Base-by-base conservation (phyloP, 64 coral and sea anemone species). In the Dendrophyllia cribrosa region DNA sequence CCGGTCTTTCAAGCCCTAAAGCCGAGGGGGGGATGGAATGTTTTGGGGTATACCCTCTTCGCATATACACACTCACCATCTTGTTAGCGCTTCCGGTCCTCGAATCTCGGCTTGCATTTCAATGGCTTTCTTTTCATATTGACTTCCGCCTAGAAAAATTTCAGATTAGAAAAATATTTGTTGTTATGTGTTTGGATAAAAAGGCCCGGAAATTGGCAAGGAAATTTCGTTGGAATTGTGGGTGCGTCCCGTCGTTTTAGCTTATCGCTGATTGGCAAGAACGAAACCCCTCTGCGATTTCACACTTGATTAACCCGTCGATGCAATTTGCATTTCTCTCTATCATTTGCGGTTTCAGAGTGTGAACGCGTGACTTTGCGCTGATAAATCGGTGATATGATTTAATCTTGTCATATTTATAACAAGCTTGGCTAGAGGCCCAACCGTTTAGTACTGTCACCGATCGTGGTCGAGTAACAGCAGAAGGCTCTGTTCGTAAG, bases 381-480 rank as follows among this genome's bases (percentile, higher is more conserved):
- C 20, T 51, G 80, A 51, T 84, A 84, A 84, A 84, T 84, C 62
- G 62, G 80, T 84, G 60, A 64, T 64, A 84, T 84, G 80, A 84
- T 68, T 84, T 84, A 84, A 84, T 51, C 17, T 66, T 20, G 7
- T 22, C 61, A 6, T 47, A 84, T 50, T 68, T 84, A 84, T 67
- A 68, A 67, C 44, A 66, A 84, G 78, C 62, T 75, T 45, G 62
- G 62, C 62, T 62, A 20, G 60, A 53, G 45, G 50, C 20, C 43
- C 62, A 67, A 51, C 5, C 80, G 58, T 84, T 84, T 65, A 65
- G 79, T 65, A 6, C 44, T 44, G 80, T 67, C 62, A 67, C 61
- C 61, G 44, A 51, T 20, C 3, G 61, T 51, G 60, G n/a, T 20
- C 64, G 7, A 84, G 20, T 67, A 6, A 67, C 62, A 68, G 9